These are phyloP conservation scores for Leucophenga montana DNA, from an alignment of 2,888 invertebrate genomes.

Conservation along the genomic window DNA sequence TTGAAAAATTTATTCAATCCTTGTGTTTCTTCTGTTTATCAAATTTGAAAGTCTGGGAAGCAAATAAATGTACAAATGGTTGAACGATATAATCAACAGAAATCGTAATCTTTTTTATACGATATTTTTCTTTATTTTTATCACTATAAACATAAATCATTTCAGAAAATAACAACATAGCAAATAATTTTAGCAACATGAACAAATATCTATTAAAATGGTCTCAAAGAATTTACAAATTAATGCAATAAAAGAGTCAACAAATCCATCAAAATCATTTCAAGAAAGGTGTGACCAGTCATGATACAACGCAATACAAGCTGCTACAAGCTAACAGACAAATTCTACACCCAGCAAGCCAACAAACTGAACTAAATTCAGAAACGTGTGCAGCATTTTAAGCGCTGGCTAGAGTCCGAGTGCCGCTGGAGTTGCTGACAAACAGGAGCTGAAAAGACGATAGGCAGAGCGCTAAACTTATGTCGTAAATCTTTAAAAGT, in stretches of 20 bases:
- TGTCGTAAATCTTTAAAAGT: conserved; percentile 23
- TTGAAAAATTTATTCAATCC: too few species aligned
- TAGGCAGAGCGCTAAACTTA: conserved; percentile 3
- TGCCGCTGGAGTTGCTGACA: not conserved
- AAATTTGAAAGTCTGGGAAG: too few species aligned
- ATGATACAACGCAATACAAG: conserved; percentile 22
- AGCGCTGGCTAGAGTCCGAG: not conserved
- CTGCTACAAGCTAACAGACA: not conserved
- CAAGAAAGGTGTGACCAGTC: conserved; percentile 47
- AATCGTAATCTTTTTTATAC: too few species aligned
- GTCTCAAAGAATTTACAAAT: conserved; percentile 7
- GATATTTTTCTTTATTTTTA: too few species aligned
- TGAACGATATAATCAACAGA: too few species aligned
- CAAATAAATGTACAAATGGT: too few species aligned
- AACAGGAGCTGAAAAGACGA: conserved; percentile 19
- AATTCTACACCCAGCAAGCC: conserved; percentile 38
- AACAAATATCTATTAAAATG: not conserved
- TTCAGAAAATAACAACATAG: not conserved
- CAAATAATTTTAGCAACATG: not conserved
- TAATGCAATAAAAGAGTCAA: conserved; percentile 21
- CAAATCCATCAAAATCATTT: conserved; percentile 46
- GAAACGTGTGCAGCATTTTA: conserved; percentile 40
- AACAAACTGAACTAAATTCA: conserved; percentile 58
- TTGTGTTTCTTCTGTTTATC: too few species aligned
- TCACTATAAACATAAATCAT: too few species aligned